A percentile compares a stretch with the other conserved stretches of the same genome.
Evolutionary conservation across 2,797 vertebrate species (phyloP).

Genomic region (Alcedo atthis): DNA sequence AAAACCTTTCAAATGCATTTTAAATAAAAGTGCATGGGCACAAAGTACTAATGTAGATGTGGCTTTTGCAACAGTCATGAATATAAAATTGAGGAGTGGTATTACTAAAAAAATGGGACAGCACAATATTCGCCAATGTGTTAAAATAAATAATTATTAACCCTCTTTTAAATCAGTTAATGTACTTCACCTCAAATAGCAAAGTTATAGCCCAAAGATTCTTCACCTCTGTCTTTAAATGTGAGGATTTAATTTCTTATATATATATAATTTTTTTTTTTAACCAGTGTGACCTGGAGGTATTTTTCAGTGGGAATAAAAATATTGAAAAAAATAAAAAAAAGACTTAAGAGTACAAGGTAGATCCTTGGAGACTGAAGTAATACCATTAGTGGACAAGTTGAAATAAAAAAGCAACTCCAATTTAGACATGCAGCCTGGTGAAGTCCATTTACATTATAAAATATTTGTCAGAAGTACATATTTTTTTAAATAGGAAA

Average conservation of each 20-base stretch:
- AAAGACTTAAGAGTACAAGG: conserved; percentile 38
- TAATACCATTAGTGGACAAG: conserved; percentile 71
- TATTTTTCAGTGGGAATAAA: conserved; percentile 60
- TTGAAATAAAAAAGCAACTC: conserved; percentile 51
- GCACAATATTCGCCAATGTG: background rate
- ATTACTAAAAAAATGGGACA: background rate
- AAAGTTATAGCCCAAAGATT: background rate
- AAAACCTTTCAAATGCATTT: background rate
- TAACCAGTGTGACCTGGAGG: conserved; percentile 45
- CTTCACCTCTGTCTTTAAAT: background rate
- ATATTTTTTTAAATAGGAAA: conserved; percentile 71
- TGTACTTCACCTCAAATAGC: background rate
- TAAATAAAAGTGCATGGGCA: background rate
- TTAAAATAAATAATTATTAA: background rate
- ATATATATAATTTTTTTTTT: background rate
- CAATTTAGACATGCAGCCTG: background rate
- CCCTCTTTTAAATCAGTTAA: background rate
- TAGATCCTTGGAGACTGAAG: conserved; percentile 65
- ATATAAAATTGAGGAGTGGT: conserved; percentile 33
- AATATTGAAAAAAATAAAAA: conserved; percentile 24
- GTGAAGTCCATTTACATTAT: conserved; percentile 70
- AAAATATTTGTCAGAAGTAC: conserved; percentile 75
- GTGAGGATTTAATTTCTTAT: background rate
- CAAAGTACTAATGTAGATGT: background rate
- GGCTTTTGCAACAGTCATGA: background rate